Conservation (phyloP, 2,113 vertebrate species). For the Chelonoidis abingdonii region DNA sequence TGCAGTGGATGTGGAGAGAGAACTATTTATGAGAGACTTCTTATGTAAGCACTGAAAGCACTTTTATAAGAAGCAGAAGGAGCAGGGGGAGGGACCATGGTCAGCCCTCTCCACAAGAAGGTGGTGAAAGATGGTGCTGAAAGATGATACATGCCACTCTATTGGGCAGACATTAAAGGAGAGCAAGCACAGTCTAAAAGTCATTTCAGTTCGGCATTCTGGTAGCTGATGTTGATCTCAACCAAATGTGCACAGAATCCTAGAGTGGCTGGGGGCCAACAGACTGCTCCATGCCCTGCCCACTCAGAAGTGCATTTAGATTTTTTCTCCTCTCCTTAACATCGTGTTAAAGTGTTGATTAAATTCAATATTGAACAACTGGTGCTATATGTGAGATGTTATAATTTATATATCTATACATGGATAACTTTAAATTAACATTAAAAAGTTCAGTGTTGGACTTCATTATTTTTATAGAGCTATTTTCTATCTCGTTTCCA, state of each 20-base stretch:
- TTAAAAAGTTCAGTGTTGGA: conserved; percentile 27
- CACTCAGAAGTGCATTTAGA: neutral
- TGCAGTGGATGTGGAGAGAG: neutral
- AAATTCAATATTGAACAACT: conserved; percentile 26
- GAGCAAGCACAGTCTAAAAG: conserved; percentile 18
- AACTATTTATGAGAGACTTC: neutral
- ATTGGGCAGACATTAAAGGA: neutral
- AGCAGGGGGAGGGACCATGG: neutral
- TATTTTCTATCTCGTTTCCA: neutral
- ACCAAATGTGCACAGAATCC: conserved; percentile 6
- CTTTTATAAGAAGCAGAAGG: neutral
- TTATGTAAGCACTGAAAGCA: neutral
- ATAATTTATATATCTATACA: conserved; percentile 10
- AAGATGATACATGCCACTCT: accelerated
- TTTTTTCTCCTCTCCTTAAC: neutral
- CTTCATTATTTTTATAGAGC: conserved; percentile 1
- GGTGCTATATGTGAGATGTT: neutral
- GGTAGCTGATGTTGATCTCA: neutral
- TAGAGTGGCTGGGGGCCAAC: neutral
- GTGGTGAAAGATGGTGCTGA: conserved; percentile 5
- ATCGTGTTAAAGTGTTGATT: conserved; percentile 17
- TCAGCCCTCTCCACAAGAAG: neutral
- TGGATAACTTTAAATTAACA: conserved; percentile 5
- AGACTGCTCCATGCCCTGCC: neutral
- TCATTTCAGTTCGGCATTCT: neutral